phyloP scores from a whole-genome alignment of 2,888 invertebrate species.

The Sipha maydis region DNA sequence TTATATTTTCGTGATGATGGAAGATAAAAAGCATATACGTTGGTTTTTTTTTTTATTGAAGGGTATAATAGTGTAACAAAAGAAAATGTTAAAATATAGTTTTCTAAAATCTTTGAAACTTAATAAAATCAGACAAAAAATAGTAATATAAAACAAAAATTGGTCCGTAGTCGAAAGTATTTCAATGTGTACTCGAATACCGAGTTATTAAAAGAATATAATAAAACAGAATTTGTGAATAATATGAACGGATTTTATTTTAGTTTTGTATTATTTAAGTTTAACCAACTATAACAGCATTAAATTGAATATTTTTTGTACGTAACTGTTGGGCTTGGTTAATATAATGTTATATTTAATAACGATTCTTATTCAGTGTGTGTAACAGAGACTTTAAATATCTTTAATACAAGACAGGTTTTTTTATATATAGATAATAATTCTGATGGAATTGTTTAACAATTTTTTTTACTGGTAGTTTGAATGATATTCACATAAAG shows the following conservation, averaged over 20 bases:
- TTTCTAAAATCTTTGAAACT: no score
- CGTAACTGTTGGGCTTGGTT: constrained; percentile 30
- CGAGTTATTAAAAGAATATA: no score
- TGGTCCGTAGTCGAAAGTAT: no score
- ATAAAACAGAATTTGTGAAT: no score
- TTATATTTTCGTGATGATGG: no score
- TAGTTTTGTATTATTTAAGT: not conserved
- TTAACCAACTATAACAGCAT: not conserved
- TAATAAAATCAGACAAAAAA: no score
- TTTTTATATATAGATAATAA: not conserved
- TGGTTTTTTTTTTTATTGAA: no score
- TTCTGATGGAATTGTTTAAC: constrained; percentile 34
- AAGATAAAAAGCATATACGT: no score
- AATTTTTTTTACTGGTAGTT: constrained; percentile 19
- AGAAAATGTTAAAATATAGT: no score
- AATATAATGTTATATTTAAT: constrained; percentile 10
- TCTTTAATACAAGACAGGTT: constrained; percentile 42
- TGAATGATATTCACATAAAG: constrained; percentile 25
- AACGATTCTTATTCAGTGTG: constrained; percentile 19
- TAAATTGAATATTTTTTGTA: constrained; percentile 11
- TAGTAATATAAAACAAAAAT: no score
- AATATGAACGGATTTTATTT: not conserved
- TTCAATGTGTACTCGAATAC: no score
- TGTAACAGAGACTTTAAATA: constrained; percentile 30
- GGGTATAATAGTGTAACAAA: no score